phyloP scores from a whole-genome alignment of 2,113 vertebrate species.

The Sylvilagus bachmani region DNA sequence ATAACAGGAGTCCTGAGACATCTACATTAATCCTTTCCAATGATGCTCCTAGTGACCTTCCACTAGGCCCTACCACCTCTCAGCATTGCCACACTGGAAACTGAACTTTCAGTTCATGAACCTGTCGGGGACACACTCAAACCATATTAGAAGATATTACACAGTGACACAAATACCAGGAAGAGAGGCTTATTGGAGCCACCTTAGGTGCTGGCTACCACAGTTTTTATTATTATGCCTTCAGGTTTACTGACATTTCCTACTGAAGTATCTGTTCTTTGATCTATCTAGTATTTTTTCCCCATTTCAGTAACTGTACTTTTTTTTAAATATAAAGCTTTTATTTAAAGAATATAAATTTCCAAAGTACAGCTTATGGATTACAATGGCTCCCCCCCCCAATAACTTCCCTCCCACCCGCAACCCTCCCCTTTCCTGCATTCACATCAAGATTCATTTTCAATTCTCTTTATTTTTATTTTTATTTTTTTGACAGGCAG shows the following conservation, averaged over 20 bases:
- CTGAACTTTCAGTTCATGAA: not conserved
- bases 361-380: no score
- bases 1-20: not conserved
- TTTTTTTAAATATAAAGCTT: no score
- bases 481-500: no score
- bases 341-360: no score
- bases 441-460: no score
- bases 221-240: not conserved
- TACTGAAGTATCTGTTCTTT: not conserved
- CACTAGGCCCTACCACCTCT: not conserved
- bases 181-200: not conserved
- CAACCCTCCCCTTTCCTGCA: no score
- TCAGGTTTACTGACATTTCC: not conserved
- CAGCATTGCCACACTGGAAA: not conserved
- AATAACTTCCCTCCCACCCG: no score
- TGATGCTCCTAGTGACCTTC: not conserved
- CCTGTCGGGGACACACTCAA: not conserved
- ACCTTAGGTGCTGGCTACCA: not conserved
- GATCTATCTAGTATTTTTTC: not conserved
- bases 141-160: not conserved
- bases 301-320: not conserved
- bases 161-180: not conserved
- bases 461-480: no score
- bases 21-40: not conserved
- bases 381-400: no score